phyloP scores from a whole-genome alignment of 2,888 invertebrate genomes.

The Lasioglossum villosulum region DNA sequence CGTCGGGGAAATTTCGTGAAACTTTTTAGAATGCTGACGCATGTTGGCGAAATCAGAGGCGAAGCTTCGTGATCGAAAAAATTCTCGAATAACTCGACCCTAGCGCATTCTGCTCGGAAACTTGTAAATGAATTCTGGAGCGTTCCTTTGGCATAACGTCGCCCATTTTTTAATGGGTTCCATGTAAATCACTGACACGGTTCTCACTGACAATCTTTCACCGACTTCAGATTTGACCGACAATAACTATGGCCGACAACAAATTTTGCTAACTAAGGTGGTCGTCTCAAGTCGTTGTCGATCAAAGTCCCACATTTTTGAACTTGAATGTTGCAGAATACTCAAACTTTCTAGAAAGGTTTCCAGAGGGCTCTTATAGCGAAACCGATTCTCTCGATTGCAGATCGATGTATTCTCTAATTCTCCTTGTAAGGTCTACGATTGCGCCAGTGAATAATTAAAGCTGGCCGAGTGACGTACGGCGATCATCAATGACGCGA shows the following conservation, averaged over 20 bases:
- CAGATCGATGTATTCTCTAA: background rate
- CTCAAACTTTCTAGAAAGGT: no score
- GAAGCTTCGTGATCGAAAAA: background rate
- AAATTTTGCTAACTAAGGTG: no score
- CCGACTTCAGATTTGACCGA: no score
- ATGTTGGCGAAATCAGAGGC: background rate
- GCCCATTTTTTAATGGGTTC: background rate
- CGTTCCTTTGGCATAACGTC: background rate
- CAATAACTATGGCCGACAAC: no score
- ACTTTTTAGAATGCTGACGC: background rate
- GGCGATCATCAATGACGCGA: background rate
- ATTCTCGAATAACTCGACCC: background rate
- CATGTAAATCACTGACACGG: no score
- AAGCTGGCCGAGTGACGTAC: background rate
- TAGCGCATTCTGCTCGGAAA: background rate
- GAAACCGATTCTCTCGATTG: background rate
- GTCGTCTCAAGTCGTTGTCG: no score
- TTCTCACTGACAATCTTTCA: no score
- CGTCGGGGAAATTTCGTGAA: background rate
- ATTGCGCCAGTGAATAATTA: background rate
- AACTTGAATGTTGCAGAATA: no score
- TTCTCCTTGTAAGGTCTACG: background rate
- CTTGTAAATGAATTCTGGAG: background rate
- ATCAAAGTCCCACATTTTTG: no score
- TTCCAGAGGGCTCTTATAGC: background rate